Percentiles rank a stretch among this genome's conserved stretches.
Conservation (phyloP, 2,797 vertebrate species). For the Periophthalmus magnuspinnatus region DNA sequence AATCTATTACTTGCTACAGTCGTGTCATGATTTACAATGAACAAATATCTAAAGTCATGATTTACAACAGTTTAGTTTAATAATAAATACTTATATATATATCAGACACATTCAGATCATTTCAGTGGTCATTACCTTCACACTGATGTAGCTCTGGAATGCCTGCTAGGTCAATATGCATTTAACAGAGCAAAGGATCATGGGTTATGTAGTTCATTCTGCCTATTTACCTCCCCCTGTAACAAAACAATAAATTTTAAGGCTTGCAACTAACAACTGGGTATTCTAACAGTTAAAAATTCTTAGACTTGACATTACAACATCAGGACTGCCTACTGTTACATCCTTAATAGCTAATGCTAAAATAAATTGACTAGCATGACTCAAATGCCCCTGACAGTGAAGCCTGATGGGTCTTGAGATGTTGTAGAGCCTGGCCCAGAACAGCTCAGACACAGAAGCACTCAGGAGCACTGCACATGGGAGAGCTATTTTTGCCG, state of each 20-base stretch:
- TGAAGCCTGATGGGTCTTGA: neutral
- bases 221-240: neutral
- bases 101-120: neutral
- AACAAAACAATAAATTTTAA: neutral
- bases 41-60: no score
- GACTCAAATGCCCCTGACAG: neutral
- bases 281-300: neutral
- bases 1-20: no score
- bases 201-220: neutral
- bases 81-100: no score
- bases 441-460: conserved; percentile 7
- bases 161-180: neutral
- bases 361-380: neutral
- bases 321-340: no score
- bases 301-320: no score
- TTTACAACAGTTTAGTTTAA: no score
- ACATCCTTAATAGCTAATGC: no score
- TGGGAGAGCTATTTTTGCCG: conserved; percentile 55
- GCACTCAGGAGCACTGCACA: conserved; percentile 17
- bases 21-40: no score
- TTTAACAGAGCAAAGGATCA: neutral
- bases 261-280: neutral
- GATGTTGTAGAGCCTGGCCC: neutral
- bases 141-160: neutral
- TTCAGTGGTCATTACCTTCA: neutral